Evolutionary conservation across 92 coral and sea anemone genomes (phyloP).

Genomic region (Ricordea florida): DNA sequence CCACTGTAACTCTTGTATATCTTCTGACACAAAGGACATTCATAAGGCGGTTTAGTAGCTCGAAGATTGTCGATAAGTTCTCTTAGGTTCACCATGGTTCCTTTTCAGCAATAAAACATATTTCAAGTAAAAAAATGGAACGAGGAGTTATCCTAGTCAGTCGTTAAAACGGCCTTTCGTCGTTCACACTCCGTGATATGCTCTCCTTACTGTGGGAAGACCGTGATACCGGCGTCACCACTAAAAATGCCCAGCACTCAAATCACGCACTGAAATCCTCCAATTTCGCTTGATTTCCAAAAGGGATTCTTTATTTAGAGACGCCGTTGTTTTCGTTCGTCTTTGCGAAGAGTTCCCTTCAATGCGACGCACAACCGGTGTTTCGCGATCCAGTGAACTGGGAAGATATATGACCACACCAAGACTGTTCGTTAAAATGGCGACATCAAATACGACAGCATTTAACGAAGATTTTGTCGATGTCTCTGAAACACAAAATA

Average conservation of each 20-base stretch:
- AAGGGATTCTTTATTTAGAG: neutral
- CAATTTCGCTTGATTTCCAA: conserved; percentile 4
- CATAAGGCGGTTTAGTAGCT: conserved; percentile 97
- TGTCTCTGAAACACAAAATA: conserved; percentile 17
- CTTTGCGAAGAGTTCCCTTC: neutral
- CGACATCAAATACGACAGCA: conserved; percentile 83
- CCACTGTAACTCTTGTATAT: conserved; percentile 99
- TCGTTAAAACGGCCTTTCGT: too few relatives aligned
- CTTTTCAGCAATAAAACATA: conserved; percentile 62
- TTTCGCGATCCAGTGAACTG: conserved; percentile 4
- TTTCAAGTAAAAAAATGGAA: neutral
- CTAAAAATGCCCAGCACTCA: neutral
- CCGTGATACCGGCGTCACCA: conserved; percentile 30
- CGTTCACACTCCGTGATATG: conserved; percentile 32
- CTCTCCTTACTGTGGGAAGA: conserved; percentile 26
- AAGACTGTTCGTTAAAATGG: conserved; percentile 86
- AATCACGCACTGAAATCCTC: neutral
- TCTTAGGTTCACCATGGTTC: conserved; percentile 88
- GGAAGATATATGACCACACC: conserved; percentile 46
- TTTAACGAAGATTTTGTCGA: conserved; percentile 37
- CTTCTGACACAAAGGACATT: conserved; percentile 99
- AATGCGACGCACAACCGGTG: conserved; percentile 1
- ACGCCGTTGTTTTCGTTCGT: neutral
- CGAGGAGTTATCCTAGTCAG: neutral
- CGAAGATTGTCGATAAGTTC: conserved; percentile 95